Conservation (phyloP, 2,888 invertebrate species). For the Thecophora atra region DNA sequence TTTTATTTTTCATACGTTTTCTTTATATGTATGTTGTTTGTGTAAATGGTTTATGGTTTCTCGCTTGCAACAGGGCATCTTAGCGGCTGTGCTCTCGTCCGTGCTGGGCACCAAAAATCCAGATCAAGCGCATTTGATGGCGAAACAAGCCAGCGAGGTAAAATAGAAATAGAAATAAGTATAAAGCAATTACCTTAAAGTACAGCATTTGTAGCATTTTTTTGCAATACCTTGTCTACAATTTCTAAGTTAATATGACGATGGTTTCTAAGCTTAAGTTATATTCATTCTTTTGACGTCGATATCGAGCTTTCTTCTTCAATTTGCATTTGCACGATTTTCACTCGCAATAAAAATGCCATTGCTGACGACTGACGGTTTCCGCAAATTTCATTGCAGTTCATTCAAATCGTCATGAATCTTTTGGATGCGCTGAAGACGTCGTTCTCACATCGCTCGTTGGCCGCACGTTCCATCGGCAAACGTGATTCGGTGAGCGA, state of each 20-base stretch:
- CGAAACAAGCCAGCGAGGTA: slow-evolving; percentile 96
- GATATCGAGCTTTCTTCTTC: too few relatives aligned
- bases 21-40: slow-evolving; percentile 27
- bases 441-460: slow-evolving; percentile 89
- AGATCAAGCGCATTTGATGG: slow-evolving; percentile 91
- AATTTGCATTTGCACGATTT: slow-evolving; percentile 21
- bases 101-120: slow-evolving; percentile 92
- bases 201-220: slow-evolving; percentile 9
- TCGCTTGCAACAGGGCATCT: slow-evolving; percentile 82
- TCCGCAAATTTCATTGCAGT: slow-evolving; percentile 68
- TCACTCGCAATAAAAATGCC: background rate
- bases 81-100: slow-evolving; percentile 90
- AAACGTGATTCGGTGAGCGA: slow-evolving; percentile 90
- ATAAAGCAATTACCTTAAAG: slow-evolving; percentile 31
- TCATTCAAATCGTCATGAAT: slow-evolving; percentile 91
- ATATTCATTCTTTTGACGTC: too few relatives aligned
- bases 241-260: background rate
- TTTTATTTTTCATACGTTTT: slow-evolving; percentile 30
- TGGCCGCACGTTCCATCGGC: slow-evolving; percentile 85
- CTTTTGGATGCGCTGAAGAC: slow-evolving; percentile 91
- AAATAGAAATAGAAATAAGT: slow-evolving; percentile 53
- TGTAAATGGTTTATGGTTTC: slow-evolving; percentile 50
- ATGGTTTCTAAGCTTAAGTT: background rate
- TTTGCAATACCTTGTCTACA: slow-evolving; percentile 16
- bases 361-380: slow-evolving; percentile 22